These are phyloP conservation scores for Drosophila sucinea DNA, from an alignment of 1,140 invertebrate genomes.

Conservation along the genomic window DNA sequence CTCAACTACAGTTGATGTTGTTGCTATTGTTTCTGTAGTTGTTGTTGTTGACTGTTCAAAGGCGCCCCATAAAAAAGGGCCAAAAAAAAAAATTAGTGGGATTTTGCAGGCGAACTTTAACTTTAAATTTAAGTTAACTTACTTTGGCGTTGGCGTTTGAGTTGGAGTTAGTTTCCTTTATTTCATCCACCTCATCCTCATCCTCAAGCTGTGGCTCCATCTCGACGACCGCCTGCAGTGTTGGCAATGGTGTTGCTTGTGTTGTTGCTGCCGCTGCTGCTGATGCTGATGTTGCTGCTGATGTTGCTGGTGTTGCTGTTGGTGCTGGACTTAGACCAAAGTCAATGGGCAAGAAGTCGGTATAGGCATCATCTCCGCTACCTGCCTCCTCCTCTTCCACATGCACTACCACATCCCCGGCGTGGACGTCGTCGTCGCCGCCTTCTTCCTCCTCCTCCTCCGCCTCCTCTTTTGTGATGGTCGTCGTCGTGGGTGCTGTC, in stretches of 20 bases:
- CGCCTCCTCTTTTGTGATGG: slow-evolving; percentile 22
- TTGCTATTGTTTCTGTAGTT: neutral
- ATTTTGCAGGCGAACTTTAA: slow-evolving; percentile 13
- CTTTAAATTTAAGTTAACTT: slow-evolving; percentile 3
- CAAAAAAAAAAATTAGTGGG: slow-evolving; percentile 5
- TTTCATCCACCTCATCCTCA: slow-evolving; percentile 20
- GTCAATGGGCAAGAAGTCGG: slow-evolving; percentile 59
- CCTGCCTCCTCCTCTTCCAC: slow-evolving; percentile 40
- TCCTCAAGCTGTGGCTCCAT: slow-evolving; percentile 35
- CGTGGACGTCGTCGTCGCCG: neutral
- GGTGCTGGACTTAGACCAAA: slow-evolving; percentile 40
- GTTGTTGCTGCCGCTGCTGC: neutral
- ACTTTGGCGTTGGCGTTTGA: slow-evolving; percentile 15
- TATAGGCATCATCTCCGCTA: slow-evolving; percentile 47
- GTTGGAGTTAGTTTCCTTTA: slow-evolving; percentile 16
- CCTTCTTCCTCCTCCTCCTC: slow-evolving; percentile 16
- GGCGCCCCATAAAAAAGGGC: slow-evolving; percentile 15
- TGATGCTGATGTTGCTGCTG: neutral
- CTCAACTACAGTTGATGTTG: neutral
- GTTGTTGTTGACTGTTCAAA: slow-evolving; percentile 2
- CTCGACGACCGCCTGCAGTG: slow-evolving; percentile 41
- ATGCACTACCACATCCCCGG: neutral
- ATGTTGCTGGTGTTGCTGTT: neutral
- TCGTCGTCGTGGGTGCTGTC: slow-evolving; percentile 35
- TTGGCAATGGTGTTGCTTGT: slow-evolving; percentile 16